A percentile compares a stretch with the other conserved stretches of the same genome.
Conservation (phyloP, 2,888 invertebrate genomes). For the Leuctra nigra region DNA sequence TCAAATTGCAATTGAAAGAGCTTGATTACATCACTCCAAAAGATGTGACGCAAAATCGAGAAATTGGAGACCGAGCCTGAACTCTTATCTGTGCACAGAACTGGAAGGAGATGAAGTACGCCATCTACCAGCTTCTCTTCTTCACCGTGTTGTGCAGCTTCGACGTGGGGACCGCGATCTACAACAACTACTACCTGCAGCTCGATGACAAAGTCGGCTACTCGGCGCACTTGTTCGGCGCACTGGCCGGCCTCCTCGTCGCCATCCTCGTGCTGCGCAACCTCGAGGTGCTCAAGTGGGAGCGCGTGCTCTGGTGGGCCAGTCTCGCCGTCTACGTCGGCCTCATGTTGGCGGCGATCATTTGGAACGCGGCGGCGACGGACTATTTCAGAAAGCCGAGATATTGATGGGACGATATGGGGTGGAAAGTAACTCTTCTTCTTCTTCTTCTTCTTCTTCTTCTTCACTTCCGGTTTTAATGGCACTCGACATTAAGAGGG, state of each 20-base stretch:
- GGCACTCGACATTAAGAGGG: no score
- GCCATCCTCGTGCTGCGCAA: constrained; percentile 78
- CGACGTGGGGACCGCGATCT: constrained; percentile 46
- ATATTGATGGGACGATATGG: no score
- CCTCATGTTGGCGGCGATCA: constrained; percentile 63
- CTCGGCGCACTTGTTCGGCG: constrained; percentile 89
- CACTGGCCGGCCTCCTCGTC: constrained; percentile 77
- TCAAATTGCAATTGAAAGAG: no score
- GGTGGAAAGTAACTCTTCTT: no score
- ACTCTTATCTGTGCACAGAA: no score
- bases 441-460: no score
- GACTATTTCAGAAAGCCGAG: not conserved
- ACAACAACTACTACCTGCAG: constrained; percentile 54
- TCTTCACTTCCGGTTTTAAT: no score
- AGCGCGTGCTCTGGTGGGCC: constrained; percentile 73
- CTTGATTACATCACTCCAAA: no score
- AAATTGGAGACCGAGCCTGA: no score
- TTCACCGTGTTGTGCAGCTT: constrained; percentile 19
- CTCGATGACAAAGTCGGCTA: constrained; percentile 58
- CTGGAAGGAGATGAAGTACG: constrained; percentile 94
- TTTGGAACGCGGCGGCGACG: constrained; percentile 48
- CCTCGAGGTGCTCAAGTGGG: constrained; percentile 71
- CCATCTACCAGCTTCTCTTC: not conserved
- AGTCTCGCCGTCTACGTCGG: constrained; percentile 62
- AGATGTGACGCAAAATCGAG: no score